Percentiles rank a stretch among this genome's conserved stretches.
Evolutionary conservation across 2,888 invertebrate genomes (phyloP).

Genomic region (Keiferia lycopersicella): DNA sequence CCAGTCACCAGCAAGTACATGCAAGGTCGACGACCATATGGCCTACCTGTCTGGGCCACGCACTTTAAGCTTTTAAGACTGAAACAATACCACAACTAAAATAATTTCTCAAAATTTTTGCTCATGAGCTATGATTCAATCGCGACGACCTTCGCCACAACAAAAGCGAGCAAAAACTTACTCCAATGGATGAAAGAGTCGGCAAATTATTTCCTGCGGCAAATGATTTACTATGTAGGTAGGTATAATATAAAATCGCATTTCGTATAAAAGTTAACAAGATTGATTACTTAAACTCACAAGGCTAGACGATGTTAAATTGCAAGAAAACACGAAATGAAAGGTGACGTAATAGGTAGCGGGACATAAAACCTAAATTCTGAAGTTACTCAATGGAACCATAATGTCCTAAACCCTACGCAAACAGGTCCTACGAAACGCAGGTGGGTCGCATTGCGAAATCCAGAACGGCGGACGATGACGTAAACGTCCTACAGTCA

Average conservation of each 20-base stretch:
- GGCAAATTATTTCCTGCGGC: conserved; percentile 40
- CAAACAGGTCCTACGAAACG: conserved; percentile 17
- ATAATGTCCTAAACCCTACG: not conserved
- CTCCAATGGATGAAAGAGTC: conserved; percentile 33
- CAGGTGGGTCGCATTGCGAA: conserved; percentile 22
- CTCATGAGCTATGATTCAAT: conserved; percentile 11
- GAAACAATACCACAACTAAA: conserved; percentile 42
- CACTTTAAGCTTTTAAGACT: conserved; percentile 12
- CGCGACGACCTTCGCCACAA: conserved; percentile 27
- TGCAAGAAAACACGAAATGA: not conserved
- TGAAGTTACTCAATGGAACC: not conserved
- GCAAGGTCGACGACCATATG: conserved; percentile 73
- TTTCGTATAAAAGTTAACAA: conserved; percentile 11
- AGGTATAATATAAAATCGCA: not conserved
- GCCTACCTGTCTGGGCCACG: conserved; percentile 48
- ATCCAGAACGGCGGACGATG: conserved; percentile 39
- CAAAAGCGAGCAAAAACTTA: conserved; percentile 30
- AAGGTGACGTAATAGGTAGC: not conserved
- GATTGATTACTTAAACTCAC: conserved; percentile 6
- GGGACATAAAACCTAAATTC: not conserved
- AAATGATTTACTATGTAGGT: conserved; percentile 42
- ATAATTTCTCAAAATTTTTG: conserved; percentile 16
- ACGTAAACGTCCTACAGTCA: conserved; percentile 56
- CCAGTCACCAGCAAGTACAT: conserved; percentile 49
- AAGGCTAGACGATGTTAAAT: not conserved